Evolutionary conservation across 2,888 invertebrate genomes (phyloP).

Genomic region (Coenonympha glycerion): DNA sequence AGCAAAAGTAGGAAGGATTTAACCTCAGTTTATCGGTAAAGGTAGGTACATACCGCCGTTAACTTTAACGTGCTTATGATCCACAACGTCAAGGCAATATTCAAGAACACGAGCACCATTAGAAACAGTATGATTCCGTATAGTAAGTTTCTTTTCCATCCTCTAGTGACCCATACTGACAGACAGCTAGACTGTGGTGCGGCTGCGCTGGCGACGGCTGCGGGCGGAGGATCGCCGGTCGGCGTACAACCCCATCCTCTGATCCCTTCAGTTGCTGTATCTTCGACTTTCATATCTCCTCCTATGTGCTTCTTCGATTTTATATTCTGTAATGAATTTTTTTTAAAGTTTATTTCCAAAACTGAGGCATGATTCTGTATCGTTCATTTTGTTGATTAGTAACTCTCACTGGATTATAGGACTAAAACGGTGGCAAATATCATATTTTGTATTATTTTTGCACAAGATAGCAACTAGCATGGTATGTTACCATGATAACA

Average conservation of each 20-base stretch:
- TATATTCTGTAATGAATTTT: conserved; percentile 4
- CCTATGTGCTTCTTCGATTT: background rate
- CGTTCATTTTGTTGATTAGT: too few species aligned
- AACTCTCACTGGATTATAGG: too few species aligned
- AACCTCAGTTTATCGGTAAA: too few species aligned
- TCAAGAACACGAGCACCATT: conserved; percentile 91
- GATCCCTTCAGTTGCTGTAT: conserved; percentile 40
- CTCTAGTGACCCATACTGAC: conserved; percentile 58
- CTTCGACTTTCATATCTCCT: conserved; percentile 36
- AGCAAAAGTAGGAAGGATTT: too few species aligned
- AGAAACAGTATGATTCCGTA: conserved; percentile 90
- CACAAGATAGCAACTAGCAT: too few species aligned
- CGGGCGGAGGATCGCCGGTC: conserved; percentile 53
- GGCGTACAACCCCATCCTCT: conserved; percentile 68
- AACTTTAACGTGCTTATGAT: conserved; percentile 96
- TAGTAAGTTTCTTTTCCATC: conserved; percentile 95
- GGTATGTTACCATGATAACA: too few species aligned
- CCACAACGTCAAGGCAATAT: conserved; percentile 97
- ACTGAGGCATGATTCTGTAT: too few species aligned
- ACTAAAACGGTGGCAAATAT: too few species aligned
- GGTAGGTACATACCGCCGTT: conserved; percentile 88
- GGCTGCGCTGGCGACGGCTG: conserved; percentile 34
- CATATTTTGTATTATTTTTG: too few species aligned
- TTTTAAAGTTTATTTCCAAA: background rate
- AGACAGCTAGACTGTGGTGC: conserved; percentile 40